Evolutionary conservation across 2,888 invertebrate genomes (phyloP), one percentile per base, ranked within the genome.

Genomic region (Drosophila multiciliata): DNA sequence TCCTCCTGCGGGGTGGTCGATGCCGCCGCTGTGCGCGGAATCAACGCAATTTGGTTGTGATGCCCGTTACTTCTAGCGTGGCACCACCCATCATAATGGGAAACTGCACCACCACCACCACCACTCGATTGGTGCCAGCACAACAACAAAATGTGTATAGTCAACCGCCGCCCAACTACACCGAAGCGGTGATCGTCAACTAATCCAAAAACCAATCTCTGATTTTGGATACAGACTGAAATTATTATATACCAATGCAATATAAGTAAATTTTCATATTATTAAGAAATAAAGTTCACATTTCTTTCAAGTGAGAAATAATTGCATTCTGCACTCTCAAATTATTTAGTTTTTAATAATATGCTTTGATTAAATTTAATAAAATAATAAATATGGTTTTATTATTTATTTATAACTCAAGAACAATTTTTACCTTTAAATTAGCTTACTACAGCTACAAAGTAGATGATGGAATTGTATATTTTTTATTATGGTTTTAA

Each of bases 11-110:
- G 71, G 79, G 72, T 29, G 75, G 78, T 35, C 91, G 85, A 5
- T 91, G 91, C 42, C 81, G 89, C 6, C 76, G 75, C 42, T 90
- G 91, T 32, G 53, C 68, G 11, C 86, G 91, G 57, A 83, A 89
- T 89, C 45, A 53, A 26, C 66, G 75, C 29, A 79, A 78, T 23
- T 63, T 89, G 15, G 66, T 88, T 5, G 75, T 90, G 15, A 66
- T 78, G 49, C 78, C 84, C 20, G 45, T 45, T 15, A 45, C 20
- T 15, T 23, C 20, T 45, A 4, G 1, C 0, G 7, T 8, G 2
- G 3, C 20, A 45, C 45, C 20, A 23, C 23, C 45, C 23, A 8
- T 23, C 15, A 4, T 45, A 26, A 45, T 15, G 26, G 4, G 8
- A 8, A 45, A 45, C 23, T 20, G 15, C 15, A 45, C 20, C 8